Conservation (phyloP, 2,888 invertebrate species). For the Brachyopa scutellaris region DNA sequence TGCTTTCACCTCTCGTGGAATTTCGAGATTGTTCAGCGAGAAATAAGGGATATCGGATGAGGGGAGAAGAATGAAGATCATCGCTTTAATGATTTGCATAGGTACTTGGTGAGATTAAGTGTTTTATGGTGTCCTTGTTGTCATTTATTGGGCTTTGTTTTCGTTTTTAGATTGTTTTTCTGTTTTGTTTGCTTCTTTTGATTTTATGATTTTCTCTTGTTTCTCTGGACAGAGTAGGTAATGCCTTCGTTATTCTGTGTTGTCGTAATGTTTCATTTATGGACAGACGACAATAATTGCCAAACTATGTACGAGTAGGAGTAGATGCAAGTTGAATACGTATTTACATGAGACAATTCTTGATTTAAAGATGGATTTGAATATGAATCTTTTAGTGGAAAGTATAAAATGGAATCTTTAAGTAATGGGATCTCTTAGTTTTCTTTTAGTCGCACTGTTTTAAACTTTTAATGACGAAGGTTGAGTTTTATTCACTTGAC, state of each 20-base stretch:
- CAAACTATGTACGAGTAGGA: too few relatives aligned
- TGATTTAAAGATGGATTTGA: too few relatives aligned
- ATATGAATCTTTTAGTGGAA: too few relatives aligned
- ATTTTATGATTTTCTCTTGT: slow-evolving; percentile 55
- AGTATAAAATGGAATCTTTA: too few relatives aligned
- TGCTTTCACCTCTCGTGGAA: slow-evolving; percentile 64
- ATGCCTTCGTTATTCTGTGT: slow-evolving; percentile 43
- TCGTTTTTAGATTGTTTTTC: slow-evolving; percentile 26
- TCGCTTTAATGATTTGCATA: slow-evolving; percentile 72
- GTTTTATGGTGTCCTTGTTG: slow-evolving; percentile 71
- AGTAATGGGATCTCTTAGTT: too few relatives aligned
- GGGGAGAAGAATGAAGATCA: slow-evolving; percentile 52
- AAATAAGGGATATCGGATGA: slow-evolving; percentile 32
- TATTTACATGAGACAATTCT: too few relatives aligned
- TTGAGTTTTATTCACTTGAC: too few relatives aligned
- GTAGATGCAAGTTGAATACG: too few relatives aligned
- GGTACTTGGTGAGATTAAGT: slow-evolving; percentile 71
- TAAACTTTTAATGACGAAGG: too few relatives aligned
- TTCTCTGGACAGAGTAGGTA: slow-evolving; percentile 22
- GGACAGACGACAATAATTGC: too few relatives aligned
- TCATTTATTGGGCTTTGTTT: slow-evolving; percentile 70
- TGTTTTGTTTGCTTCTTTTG: slow-evolving; percentile 18
- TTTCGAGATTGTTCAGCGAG: slow-evolving; percentile 46
- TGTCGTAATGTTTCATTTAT: slow-evolving; percentile 49
- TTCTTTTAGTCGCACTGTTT: too few relatives aligned